phyloP scores from a whole-genome alignment of 2,113 vertebrate genomes.

The Alligator sinensis region DNA sequence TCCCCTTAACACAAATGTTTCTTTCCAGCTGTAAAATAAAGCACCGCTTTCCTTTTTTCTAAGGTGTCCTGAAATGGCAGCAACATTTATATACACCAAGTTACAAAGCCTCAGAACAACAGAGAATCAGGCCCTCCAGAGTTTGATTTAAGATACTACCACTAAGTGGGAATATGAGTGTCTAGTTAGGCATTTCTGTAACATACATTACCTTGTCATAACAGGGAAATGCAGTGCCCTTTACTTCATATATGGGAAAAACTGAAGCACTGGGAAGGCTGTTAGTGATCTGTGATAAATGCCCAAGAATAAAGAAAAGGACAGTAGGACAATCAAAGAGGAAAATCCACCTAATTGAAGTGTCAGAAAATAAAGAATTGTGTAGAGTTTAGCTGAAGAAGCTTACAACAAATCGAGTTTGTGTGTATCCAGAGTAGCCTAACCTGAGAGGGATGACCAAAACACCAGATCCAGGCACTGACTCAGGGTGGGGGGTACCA shows the following conservation, averaged over 20 bases:
- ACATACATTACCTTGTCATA: slow-evolving; percentile 20
- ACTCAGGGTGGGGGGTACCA: too few relatives aligned
- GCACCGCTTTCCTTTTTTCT: not conserved
- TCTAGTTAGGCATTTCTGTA: slow-evolving; percentile 34
- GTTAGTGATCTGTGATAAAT: slow-evolving; percentile 45
- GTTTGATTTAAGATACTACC: slow-evolving; percentile 11
- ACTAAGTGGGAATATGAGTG: not conserved
- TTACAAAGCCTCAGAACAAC: not conserved
- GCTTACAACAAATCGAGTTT: not conserved
- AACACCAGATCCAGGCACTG: too few relatives aligned
- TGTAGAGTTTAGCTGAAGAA: slow-evolving; percentile 1
- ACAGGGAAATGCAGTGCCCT: slow-evolving; percentile 14
- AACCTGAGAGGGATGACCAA: too few relatives aligned
- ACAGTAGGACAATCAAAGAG: not conserved
- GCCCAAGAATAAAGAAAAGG: slow-evolving; percentile 41
- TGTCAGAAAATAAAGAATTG: slow-evolving; percentile 23
- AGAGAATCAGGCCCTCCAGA: not conserved
- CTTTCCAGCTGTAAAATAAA: not conserved
- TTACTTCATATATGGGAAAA: slow-evolving; percentile 15
- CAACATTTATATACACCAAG: not conserved
- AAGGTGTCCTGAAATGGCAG: not conserved
- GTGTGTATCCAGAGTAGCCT: not conserved
- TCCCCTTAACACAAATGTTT: not conserved
- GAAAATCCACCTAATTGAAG: slow-evolving; percentile 32
- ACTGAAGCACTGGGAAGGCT: slow-evolving; percentile 18